phyloP scores from a whole-genome alignment of 2,888 invertebrate species.

The Ormyrus pomaceus region DNA sequence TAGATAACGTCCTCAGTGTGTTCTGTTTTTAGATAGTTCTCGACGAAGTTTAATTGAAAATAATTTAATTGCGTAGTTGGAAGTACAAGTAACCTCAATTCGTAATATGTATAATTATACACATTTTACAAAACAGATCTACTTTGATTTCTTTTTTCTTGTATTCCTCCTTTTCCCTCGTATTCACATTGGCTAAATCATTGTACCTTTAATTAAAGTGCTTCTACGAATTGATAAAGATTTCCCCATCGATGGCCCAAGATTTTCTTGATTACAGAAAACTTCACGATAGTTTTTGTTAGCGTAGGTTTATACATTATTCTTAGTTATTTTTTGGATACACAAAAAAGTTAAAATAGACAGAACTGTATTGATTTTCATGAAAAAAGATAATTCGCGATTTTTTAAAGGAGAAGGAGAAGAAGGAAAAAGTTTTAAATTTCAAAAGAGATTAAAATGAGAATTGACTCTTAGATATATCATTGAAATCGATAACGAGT shows the following conservation, averaged over 20 bases:
- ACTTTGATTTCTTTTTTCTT: slow-evolving; percentile 20
- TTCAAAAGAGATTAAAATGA: slow-evolving; percentile 55
- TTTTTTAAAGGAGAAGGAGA: neutral
- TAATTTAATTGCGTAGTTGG: slow-evolving; percentile 51
- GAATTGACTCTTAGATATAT: slow-evolving; percentile 49
- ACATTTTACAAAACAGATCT: slow-evolving; percentile 22
- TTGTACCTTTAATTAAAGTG: slow-evolving; percentile 38
- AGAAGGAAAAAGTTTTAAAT: slow-evolving; percentile 44
- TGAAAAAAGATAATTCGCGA: slow-evolving; percentile 43
- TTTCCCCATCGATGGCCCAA: slow-evolving; percentile 26
- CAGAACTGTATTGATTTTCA: slow-evolving; percentile 32
- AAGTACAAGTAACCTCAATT: slow-evolving; percentile 1
- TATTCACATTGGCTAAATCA: neutral
- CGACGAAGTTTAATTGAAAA: slow-evolving; percentile 53
- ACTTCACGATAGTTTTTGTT: slow-evolving; percentile 15
- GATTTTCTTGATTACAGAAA: slow-evolving; percentile 54
- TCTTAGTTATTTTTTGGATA: too few species aligned
- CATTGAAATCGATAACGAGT: slow-evolving; percentile 54
- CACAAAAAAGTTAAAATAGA: slow-evolving; percentile 36
- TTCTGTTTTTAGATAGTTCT: slow-evolving; percentile 43
- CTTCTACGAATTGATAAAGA: slow-evolving; percentile 47
- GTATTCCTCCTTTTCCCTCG: neutral
- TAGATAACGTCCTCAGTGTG: slow-evolving; percentile 31
- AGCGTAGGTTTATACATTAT: neutral
- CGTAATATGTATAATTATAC: slow-evolving; percentile 29